Base-by-base conservation (phyloP, 2,888 invertebrate species). In the Emmelina monodactyla region DNA sequence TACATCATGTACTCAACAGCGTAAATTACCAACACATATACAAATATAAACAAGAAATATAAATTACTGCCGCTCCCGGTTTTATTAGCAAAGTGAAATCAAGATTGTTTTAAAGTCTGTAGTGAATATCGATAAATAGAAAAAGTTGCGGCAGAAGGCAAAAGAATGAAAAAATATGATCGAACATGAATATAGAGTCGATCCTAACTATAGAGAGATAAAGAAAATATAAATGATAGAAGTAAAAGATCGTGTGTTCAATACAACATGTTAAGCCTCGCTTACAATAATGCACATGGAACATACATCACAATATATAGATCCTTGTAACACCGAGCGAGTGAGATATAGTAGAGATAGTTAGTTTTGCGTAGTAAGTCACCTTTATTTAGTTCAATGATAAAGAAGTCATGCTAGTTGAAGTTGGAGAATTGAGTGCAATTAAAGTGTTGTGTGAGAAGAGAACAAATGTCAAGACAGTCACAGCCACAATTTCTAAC, bases 361-460 rank as follows among this genome's bases (percentile, higher is more conserved):
- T 68, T 73, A 83, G 85, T 84, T 85, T 85, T 85, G 84, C 84
- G 85, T 86, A 86, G 86, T 86, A 86, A 85, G 85, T 85, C 86
- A 86, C 85, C 86, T 83, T 82, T 79, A 4, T 28, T 62, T 40
- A 37, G 49, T 53, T 53, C 53, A 48, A 53, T 59, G 57, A 62
- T 65, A 55, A 49, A 61, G 58, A 33, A 16, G 7, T 59, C 76
- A 76, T 76, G 76, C 73, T 60, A 62, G 53, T 55, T 44, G n/a
- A 44, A 51, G 46, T 51, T 46, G 16, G 13, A 37, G 33, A 37
- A 34, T 30, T 31, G 33, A 55, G 62, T 62, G 61, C 65, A 57
- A 45, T 52, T 47, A 46, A 50, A 49, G 60, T 57, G 62, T 58
- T 46, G 52, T 51, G 61, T 54, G 52, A 33, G 28, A 40, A 38